phyloP scores from a whole-genome alignment of 2,797 vertebrate genomes.

The Siniperca obscura region DNA sequence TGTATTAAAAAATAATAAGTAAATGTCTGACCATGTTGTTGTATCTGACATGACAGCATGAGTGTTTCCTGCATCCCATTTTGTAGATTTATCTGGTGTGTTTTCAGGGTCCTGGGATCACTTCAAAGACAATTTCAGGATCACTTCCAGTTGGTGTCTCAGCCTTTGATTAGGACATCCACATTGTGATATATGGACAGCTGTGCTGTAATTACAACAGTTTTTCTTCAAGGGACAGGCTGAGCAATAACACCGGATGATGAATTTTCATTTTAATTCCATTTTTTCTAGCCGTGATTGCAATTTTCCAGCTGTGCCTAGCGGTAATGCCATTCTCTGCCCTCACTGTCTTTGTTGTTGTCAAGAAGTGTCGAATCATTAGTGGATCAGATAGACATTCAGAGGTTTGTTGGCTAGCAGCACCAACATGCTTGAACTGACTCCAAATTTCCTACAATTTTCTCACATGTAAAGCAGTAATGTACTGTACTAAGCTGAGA shows the following conservation, averaged over 20 bases:
- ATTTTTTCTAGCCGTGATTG: constrained; percentile 28
- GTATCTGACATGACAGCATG: not conserved
- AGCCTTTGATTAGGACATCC: constrained; percentile 11
- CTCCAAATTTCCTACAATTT: constrained; percentile 59
- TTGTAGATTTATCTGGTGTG: not conserved
- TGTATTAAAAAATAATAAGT: not conserved
- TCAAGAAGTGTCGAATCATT: constrained; percentile 42
- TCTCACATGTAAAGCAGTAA: constrained; percentile 53
- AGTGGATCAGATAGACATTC: constrained; percentile 50
- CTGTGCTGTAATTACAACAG: constrained; percentile 25
- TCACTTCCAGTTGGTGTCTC: not conserved
- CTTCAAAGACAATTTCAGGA: constrained; percentile 10
- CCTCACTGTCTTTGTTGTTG: constrained; percentile 38
- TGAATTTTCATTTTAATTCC: constrained; percentile 21
- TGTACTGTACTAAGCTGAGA: constrained; percentile 47
- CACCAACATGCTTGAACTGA: constrained; percentile 57
- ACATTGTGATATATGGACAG: constrained; percentile 27
- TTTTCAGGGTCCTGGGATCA: constrained; percentile 16
- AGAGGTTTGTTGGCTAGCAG: constrained; percentile 37
- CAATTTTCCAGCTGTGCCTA: constrained; percentile 42
- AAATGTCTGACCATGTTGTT: not conserved
- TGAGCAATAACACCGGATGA: constrained; percentile 12
- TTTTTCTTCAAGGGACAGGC: constrained; percentile 11
- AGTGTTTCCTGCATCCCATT: constrained; percentile 9
- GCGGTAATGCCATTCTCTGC: constrained; percentile 1